Evolutionary conservation across 2,888 invertebrate genomes (phyloP).

Genomic region (Eurytoma californica): DNA sequence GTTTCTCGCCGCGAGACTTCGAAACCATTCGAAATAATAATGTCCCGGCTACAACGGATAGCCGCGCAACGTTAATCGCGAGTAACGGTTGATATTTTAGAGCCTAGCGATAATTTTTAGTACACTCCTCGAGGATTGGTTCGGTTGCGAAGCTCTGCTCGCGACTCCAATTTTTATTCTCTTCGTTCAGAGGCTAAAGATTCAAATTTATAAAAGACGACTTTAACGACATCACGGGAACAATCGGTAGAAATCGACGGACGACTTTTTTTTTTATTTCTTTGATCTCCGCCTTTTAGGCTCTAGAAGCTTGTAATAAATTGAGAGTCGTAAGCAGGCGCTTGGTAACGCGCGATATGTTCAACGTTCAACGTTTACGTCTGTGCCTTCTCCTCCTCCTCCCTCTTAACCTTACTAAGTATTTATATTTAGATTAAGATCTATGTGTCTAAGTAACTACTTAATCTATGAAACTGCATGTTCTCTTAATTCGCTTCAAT

Average conservation of each 20-base stretch:
- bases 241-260: conserved; percentile 32
- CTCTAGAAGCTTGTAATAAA: conserved; percentile 31
- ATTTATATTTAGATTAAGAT: conserved; percentile 64
- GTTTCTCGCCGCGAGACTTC: conserved; percentile 55
- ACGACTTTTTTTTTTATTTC: conserved; percentile 25
- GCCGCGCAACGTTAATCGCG: conserved; percentile 49
- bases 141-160: conserved; percentile 36
- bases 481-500: conserved; percentile 45
- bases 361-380: conserved; percentile 65
- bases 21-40: conserved; percentile 40
- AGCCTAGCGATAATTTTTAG: conserved; percentile 54
- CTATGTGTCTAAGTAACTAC: conserved; percentile 66
- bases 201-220: conserved; percentile 14
- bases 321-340: conserved; percentile 31
- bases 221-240: background rate
- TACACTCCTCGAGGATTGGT: conserved; percentile 45
- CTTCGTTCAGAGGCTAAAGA: conserved; percentile 1
- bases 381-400: conserved; percentile 56
- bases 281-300: conserved; percentile 17
- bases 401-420: conserved; percentile 57
- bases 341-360: conserved; percentile 68
- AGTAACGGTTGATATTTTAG: conserved; percentile 54
- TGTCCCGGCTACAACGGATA: conserved; percentile 58
- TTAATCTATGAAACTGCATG: conserved; percentile 61
- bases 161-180: conserved; percentile 33